A percentile compares a stretch with the other conserved stretches of the same genome.
Conservation (phyloP, 2,888 invertebrate species). For the Dolichopus griseipennis region DNA sequence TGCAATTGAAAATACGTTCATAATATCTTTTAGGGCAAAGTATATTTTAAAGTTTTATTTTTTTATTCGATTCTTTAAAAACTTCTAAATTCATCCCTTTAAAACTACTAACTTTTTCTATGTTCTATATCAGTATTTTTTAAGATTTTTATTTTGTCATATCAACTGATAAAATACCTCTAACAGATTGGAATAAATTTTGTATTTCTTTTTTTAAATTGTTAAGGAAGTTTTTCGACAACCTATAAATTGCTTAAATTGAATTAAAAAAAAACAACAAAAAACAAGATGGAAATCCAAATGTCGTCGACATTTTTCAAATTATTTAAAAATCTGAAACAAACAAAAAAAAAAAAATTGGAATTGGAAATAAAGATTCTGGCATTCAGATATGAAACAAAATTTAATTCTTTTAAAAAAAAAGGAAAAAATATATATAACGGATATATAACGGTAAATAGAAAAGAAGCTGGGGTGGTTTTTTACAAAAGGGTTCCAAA, state of each 20-base stretch:
- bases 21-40: no score
- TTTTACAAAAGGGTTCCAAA: no score
- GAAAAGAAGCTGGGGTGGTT: no score
- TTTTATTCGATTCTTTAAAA: no score
- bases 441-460: no score
- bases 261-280: background rate
- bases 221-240: conserved; percentile 6
- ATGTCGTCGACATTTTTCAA: background rate
- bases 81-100: no score
- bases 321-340: background rate
- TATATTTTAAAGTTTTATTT: no score
- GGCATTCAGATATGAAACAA: background rate
- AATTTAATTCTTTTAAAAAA: background rate
- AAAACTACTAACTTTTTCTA: background rate
- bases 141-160: background rate
- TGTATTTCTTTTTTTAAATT: no score
- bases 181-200: background rate
- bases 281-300: background rate
- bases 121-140: background rate
- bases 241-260: background rate
- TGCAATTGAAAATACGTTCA: no score
- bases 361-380: background rate
- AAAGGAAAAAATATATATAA: no score
- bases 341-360: no score
- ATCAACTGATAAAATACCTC: conserved; percentile 1